phyloP scores from a whole-genome alignment of 2,113 vertebrate genomes.

The Percopsis transmontana region DNA sequence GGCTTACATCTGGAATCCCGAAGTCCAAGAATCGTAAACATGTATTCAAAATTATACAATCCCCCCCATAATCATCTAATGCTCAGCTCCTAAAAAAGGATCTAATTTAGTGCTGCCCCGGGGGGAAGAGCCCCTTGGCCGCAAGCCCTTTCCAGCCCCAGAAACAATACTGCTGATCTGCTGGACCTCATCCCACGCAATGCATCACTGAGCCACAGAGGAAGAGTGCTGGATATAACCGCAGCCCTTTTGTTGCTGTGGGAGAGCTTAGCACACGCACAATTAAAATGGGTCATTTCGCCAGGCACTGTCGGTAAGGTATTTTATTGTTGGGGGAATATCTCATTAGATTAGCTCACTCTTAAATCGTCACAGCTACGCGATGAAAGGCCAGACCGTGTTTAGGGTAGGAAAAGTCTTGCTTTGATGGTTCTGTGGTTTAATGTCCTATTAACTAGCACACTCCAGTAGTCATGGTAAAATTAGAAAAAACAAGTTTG shows the following conservation, averaged over 20 bases:
- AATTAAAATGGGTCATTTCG: slow-evolving; percentile 70
- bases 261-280: slow-evolving; percentile 66
- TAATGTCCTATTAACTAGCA: slow-evolving; percentile 43
- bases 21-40: slow-evolving; percentile 8
- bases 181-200: slow-evolving; percentile 68
- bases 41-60: slow-evolving; percentile 47
- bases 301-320: slow-evolving; percentile 54
- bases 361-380: slow-evolving; percentile 39
- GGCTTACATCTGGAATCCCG: slow-evolving; percentile 15
- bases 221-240: slow-evolving; percentile 58
- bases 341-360: slow-evolving; percentile 61
- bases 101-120: slow-evolving; percentile 18
- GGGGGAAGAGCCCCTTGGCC: background rate
- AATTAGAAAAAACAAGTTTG: slow-evolving; percentile 16
- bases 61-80: slow-evolving; percentile 18
- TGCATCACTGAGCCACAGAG: slow-evolving; percentile 57
- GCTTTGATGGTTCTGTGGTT: slow-evolving; percentile 37
- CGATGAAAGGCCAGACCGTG: slow-evolving; percentile 32
- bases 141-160: slow-evolving; percentile 56
- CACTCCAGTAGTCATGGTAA: slow-evolving; percentile 43
- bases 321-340: slow-evolving; percentile 68
- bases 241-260: slow-evolving; percentile 55
- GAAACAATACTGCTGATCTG: slow-evolving; percentile 73
- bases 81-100: slow-evolving; percentile 19
- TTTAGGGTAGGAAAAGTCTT: slow-evolving; percentile 37